Percentiles rank a stretch among this genome's conserved stretches.
phyloP scores from a whole-genome alignment of 2,113 vertebrate genomes.

The Euleptes europaea region DNA sequence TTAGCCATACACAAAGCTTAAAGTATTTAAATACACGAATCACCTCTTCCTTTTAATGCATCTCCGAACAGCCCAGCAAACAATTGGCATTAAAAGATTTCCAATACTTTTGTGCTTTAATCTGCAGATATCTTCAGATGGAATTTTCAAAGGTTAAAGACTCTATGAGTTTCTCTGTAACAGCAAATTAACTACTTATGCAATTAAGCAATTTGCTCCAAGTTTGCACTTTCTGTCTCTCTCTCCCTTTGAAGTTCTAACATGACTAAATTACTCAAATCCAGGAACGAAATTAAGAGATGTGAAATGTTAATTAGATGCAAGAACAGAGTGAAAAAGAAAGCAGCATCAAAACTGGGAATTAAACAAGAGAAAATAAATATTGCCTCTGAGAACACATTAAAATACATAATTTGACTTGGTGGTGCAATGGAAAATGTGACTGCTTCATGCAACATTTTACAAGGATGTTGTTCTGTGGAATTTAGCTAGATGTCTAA shows the following conservation, averaged over 20 bases:
- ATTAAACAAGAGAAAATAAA: slow-evolving; percentile 46
- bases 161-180: slow-evolving; percentile 39
- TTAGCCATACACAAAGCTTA: slow-evolving; percentile 1
- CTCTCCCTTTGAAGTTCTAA: slow-evolving; percentile 63
- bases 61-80: slow-evolving; percentile 25
- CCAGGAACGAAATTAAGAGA: slow-evolving; percentile 64
- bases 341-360: slow-evolving; percentile 25
- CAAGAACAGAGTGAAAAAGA: slow-evolving; percentile 49
- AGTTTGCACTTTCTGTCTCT: slow-evolving; percentile 20
- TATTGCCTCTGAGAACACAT: slow-evolving; percentile 3
- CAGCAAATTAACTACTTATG: slow-evolving; percentile 54
- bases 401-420: background rate
- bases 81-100: slow-evolving; percentile 24
- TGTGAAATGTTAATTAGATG: slow-evolving; percentile 65
- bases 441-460: background rate
- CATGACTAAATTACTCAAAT: slow-evolving; percentile 65
- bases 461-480: background rate
- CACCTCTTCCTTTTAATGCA: background rate
- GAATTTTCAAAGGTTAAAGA: slow-evolving; percentile 63
- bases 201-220: slow-evolving; percentile 59
- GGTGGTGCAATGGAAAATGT: background rate
- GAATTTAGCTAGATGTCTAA: too few species aligned
- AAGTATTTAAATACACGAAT: slow-evolving; percentile 15
- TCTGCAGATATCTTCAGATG: slow-evolving; percentile 36
- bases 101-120: background rate